A percentile compares a stretch with the other conserved stretches of the same genome.
These are phyloP conservation scores for Chironex yamaguchii DNA, from an alignment of 30 jellyfish, hydroid and myxozoan genomes.

Conservation along the genomic window DNA sequence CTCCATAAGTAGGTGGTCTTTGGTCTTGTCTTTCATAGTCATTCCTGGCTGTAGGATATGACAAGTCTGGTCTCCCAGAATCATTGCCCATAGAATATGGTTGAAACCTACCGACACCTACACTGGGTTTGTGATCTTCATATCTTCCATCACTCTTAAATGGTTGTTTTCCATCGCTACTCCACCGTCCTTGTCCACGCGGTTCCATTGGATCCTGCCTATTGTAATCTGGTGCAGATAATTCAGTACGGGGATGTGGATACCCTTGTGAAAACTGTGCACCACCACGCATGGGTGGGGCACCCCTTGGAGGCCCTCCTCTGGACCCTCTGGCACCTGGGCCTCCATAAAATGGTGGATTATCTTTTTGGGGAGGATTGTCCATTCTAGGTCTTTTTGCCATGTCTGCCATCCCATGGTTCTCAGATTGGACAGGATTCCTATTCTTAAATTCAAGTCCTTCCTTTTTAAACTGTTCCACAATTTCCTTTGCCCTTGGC, in stretches of 20 bases:
- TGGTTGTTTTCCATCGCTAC: not conserved
- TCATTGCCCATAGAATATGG: not conserved
- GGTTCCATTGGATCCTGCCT: too few relatives aligned
- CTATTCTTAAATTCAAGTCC: conserved; percentile 73
- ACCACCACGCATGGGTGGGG: too few relatives aligned
- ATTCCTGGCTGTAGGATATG: too few relatives aligned
- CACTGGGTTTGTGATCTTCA: not conserved
- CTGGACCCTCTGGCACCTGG: not conserved
- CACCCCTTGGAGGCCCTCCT: not conserved
- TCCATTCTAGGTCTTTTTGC: not conserved
- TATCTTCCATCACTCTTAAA: not conserved
- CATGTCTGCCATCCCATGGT: too few relatives aligned
- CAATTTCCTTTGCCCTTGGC: conserved; percentile 79
- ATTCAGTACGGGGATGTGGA: too few relatives aligned
- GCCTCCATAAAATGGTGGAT: not conserved
- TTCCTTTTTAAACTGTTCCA: conserved; percentile 45
- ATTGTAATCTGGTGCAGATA: too few relatives aligned
- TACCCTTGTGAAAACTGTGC: too few relatives aligned
- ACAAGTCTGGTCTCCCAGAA: too few relatives aligned
- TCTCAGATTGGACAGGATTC: too few relatives aligned
- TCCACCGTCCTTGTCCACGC: not conserved
- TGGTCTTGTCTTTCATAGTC: not conserved
- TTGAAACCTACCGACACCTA: not conserved
- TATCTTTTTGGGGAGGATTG: not conserved
- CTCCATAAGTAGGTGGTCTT: not conserved